Evolutionary conservation across 2,888 invertebrate genomes (phyloP), one percentile per base, ranked within the genome.

Genomic region (Tipula confusa): DNA sequence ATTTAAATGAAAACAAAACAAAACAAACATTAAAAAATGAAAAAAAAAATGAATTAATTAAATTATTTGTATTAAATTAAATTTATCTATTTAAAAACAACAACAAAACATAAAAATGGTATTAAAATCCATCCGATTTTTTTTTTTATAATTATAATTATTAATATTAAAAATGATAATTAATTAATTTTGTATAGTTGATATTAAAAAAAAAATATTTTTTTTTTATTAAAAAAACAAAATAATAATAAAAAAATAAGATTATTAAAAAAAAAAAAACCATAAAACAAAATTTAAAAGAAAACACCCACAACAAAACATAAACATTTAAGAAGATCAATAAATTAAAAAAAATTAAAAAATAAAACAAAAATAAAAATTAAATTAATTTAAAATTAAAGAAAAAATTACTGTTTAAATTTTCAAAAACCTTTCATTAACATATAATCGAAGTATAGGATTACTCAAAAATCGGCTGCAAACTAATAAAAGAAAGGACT

Each of bases 1-100:
- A 64, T 64, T 64, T 64, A 64, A 64, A 64, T 64, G 64, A 64
- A 64, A 64, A 64, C 64, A 64, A 64, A 64, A 24, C 24, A 64
- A 64, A 64, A 43, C n/a, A 43, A 43, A n/a, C n/a, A 43, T 64
- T n/a, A n/a, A n/a, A n/a, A n/a, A n/a, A n/a, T n/a, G n/a, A n/a
- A n/a, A n/a, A n/a, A n/a, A n/a, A n/a, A n/a, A n/a, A n/a, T n/a
- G n/a, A n/a, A n/a, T n/a, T n/a, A 64, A 64, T 24, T 64, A 4
- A 15, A 43, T 43, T 43, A 43, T 15, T 15, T 15, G n/a, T 13
- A 64, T n/a, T 48, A 24, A 5, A 48, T 24, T 48, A 48, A 24
- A 24, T 24, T 24, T 64, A 24, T 24, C 3, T 48, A 48, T 48
- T 48, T 48, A 48, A 64, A 64, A 64, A 24, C 64, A 64, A 33